These are phyloP conservation scores for Pterocles gutturalis DNA, from an alignment of 2,113 vertebrate genomes.

Conservation along the genomic window DNA sequence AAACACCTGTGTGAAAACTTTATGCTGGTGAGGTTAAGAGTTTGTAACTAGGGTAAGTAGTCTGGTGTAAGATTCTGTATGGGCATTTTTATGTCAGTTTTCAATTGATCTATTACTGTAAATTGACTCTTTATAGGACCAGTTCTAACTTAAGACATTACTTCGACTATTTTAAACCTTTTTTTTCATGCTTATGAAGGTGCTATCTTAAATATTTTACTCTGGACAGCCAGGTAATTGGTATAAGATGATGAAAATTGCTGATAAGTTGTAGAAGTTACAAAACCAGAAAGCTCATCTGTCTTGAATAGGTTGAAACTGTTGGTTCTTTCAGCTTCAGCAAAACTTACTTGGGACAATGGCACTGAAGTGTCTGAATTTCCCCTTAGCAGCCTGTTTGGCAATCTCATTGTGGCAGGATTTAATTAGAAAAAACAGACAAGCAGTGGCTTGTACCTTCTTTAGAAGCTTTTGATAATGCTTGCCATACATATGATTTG, in stretches of 20 bases:
- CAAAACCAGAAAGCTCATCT: neutral
- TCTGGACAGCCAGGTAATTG: neutral
- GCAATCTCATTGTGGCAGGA: slow-evolving; percentile 6
- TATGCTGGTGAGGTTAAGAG: neutral
- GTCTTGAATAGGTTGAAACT: neutral
- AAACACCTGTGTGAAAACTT: neutral
- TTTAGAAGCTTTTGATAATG: slow-evolving; percentile 47
- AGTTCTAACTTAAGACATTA: neutral
- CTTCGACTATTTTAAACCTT: neutral
- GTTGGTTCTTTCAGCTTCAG: neutral
- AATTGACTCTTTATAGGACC: neutral
- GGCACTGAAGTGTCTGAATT: neutral
- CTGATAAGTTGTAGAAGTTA: neutral
- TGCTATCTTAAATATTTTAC: neutral
- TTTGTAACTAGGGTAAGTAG: neutral
- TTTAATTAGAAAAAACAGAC: neutral
- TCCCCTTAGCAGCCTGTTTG: neutral
- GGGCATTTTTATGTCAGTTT: neutral
- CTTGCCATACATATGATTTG: slow-evolving; percentile 66
- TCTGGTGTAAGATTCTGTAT: neutral
- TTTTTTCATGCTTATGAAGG: neutral
- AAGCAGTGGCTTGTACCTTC: slow-evolving; percentile 47
- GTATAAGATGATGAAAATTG: neutral
- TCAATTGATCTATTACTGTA: neutral
- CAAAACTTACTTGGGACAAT: neutral